Evolutionary conservation across 2,113 vertebrate genomes (phyloP), one percentile per base, ranked within the genome.

Genomic region (Phrynosoma platyrhinos): DNA sequence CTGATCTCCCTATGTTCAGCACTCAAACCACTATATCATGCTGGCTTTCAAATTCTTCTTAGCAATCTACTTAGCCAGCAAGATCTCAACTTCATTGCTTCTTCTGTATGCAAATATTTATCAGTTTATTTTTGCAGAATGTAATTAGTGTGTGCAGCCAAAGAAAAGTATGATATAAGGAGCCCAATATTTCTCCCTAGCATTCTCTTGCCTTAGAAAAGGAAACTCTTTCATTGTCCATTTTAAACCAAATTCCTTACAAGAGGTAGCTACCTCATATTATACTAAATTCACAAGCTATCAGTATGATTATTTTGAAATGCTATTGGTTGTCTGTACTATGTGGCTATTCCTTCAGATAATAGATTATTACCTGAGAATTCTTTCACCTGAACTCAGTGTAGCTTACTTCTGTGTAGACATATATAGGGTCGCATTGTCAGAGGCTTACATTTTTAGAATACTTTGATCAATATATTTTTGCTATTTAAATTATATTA

Each of bases 401-500:
- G 16, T 13, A 32, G 72, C 32, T 36, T 74, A 18, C 30, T 30
- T n/a, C 69, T 71, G n/a, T 7, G 16, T 75, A 75, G 72, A 75
- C 32, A 75, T 75, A 7, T 36, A 36, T 36, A 75, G 32, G 13
- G 18, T 75, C 6, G 1, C 72, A 75, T 21, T 36, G 72, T 75
- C 88, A 89, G n/a, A 3, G 81, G 52, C 5, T 84, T 93, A 78
- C 79, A 87, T 91, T 93, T 94, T 62, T 90, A 89, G 86, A 79
- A 13, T 87, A 86, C 32, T 88, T 92, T 92, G 92, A 93, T 94
- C 83, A 91, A 85, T 92, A 68, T 62, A 20, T 87, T 92, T 90
- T 66, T 47, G 85, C 58, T 82, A 87, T 92, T 93, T 94, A 85
- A 86, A 89, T 79, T 90, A 42, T 87, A 89, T 52, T 93, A 93